Percentiles rank a stretch among this genome's conserved stretches.
Evolutionary conservation across 2,797 vertebrate genomes (phyloP).

Genomic region (Gila robusta): DNA sequence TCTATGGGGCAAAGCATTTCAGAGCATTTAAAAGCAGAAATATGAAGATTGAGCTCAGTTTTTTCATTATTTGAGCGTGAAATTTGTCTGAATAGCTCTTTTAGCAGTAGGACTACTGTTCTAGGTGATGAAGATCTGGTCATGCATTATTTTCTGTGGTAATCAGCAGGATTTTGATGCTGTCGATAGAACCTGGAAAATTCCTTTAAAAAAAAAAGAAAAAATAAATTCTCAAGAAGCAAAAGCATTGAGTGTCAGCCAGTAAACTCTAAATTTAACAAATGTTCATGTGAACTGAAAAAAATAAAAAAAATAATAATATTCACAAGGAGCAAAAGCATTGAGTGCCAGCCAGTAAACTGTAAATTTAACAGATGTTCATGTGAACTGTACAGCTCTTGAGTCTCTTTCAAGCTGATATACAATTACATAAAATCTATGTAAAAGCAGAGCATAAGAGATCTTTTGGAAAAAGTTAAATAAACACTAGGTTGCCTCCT

Average conservation of each 20-base stretch:
- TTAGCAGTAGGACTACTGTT: background rate
- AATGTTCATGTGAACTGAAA: background rate
- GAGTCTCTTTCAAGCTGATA: background rate
- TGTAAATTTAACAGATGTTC: background rate
- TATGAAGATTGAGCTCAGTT: background rate
- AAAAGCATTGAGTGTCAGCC: background rate
- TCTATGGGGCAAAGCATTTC: background rate
- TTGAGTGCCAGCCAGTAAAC: background rate
- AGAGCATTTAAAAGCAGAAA: background rate
- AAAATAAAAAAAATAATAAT: background rate
- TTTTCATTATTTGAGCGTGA: background rate
- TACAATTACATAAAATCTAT: background rate
- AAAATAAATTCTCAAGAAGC: background rate
- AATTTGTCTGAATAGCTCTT: background rate
- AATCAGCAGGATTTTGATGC: background rate
- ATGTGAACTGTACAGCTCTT: background rate
- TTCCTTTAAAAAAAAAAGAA: background rate
- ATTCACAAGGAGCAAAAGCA: background rate
- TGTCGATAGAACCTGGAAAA: background rate
- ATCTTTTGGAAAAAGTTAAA: background rate
- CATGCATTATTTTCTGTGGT: background rate
- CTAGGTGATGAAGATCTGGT: background rate
- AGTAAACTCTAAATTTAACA: constrained; percentile 11
- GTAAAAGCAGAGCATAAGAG: background rate
- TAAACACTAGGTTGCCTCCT: background rate